Evolutionary conservation across 2,113 vertebrate genomes (phyloP).

Genomic region (Pao palembangensis): DNA sequence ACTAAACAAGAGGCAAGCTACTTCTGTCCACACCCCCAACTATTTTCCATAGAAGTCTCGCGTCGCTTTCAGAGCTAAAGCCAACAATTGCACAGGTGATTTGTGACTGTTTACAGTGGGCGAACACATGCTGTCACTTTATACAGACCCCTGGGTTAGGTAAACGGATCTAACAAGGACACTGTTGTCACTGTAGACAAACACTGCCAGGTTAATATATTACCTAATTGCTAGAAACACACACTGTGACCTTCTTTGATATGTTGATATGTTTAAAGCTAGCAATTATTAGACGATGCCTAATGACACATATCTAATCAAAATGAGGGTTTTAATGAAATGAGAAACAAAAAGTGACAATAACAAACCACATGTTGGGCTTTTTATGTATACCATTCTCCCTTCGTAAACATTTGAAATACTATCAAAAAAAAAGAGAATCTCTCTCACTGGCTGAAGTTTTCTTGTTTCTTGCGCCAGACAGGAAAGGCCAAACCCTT

Average conservation of each 20-base stretch:
- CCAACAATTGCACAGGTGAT: not conserved
- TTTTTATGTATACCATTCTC: too few species aligned
- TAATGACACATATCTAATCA: too few species aligned
- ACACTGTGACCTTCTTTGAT: too few species aligned
- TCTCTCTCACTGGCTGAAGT: not conserved
- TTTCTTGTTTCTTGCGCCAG: not conserved
- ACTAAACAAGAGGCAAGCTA: not conserved
- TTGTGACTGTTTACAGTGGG: slow-evolving; percentile 19
- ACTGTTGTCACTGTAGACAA: not conserved
- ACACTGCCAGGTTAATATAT: not conserved
- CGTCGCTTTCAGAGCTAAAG: not conserved
- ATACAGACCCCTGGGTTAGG: not conserved
- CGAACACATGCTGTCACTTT: not conserved
- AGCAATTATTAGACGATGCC: too few species aligned
- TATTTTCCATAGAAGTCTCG: slow-evolving; percentile 2
- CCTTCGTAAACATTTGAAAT: not conserved
- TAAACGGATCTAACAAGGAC: not conserved
- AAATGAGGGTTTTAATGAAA: too few species aligned
- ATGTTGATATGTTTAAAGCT: too few species aligned
- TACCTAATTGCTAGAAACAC: too few species aligned
- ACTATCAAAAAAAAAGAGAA: not conserved
- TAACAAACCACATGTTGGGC: too few species aligned
- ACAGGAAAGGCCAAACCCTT: slow-evolving; percentile 7
- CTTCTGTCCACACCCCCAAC: not conserved
- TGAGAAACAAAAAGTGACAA: too few species aligned